Base-by-base conservation (phyloP, 2,113 vertebrate species). In the Campylorhamphus procurvoides region DNA sequence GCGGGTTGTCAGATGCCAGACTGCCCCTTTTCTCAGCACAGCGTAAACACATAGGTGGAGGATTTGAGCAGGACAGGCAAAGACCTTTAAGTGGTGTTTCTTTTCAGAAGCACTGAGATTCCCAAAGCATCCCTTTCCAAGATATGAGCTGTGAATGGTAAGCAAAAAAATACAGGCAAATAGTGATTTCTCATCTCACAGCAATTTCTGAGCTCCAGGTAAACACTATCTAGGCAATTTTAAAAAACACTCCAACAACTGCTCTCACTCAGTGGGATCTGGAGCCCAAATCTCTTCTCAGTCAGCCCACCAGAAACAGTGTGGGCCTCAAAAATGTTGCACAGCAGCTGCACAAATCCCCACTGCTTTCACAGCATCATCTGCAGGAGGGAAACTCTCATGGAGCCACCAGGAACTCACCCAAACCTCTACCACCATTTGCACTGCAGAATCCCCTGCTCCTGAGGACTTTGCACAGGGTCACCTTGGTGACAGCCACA, bases 11-110 rank as follows among this genome's bases (percentile, higher is more conserved):
- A 37, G 47, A 40, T 52, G 33, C 40, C 74, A 68, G 58, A 71
- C 59, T n/a, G 47, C 8, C 29, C 44, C 1, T 0, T 37, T 47
- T 53, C 59, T 27, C 52, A 29, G n/a, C 18, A 24, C 59, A 27
- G 20, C 1, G 1, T 20, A 40, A 66, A 74, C 8, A 44, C 27
- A 56, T 0, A 0, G 59, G 17, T 29, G 33, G 24, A 16, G 22
- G 8, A 44, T 74, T 74, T 44, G 9, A 82, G 37, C 42, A 85
- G 52, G 42, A 53, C 17, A 3, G 1, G 4, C 7, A 47, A 49
- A 47, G 50, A 52, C 25, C 39, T 72, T 75, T 46, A 62, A 74
- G 35, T 10, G 23, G 10, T 18, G 28, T 14, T 75, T 53, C 59
- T 66, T 53, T 73, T 24, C 35, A 37, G 39, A 76, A 91, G 12